phyloP scores from a whole-genome alignment of 1,140 invertebrate genomes.

The Drosophila serrata region DNA sequence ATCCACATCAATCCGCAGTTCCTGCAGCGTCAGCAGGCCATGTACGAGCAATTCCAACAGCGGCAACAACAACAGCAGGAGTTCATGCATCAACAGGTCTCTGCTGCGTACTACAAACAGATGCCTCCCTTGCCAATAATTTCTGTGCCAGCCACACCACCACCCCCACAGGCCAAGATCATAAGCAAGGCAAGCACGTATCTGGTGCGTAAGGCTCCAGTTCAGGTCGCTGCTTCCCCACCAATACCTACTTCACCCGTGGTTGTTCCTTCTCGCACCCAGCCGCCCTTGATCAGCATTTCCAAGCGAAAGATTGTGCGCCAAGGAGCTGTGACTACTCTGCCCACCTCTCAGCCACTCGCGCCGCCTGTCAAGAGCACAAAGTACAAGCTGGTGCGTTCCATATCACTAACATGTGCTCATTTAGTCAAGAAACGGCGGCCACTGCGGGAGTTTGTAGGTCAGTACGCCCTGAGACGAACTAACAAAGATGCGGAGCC shows the following conservation, averaged over 20 bases:
- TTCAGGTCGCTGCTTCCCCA: background rate
- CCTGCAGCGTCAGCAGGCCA: slow-evolving; percentile 55
- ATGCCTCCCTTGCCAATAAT: background rate
- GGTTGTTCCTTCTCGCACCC: background rate
- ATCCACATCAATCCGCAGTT: slow-evolving; percentile 75
- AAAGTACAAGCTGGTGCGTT: slow-evolving; percentile 74
- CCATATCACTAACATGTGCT: slow-evolving; percentile 53
- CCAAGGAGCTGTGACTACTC: slow-evolving; percentile 29
- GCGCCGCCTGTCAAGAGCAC: slow-evolving; percentile 43
- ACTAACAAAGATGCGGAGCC: slow-evolving; percentile 42
- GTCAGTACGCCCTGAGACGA: slow-evolving; percentile 68
- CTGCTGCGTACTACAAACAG: slow-evolving; percentile 4
- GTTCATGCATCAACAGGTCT: slow-evolving; percentile 33
- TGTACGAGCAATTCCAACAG: slow-evolving; percentile 38
- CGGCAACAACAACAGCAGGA: slow-evolving; percentile 11
- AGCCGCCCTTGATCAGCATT: slow-evolving; percentile 65
- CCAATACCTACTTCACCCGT: background rate
- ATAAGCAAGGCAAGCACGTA: slow-evolving; percentile 76
- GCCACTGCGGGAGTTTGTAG: slow-evolving; percentile 63
- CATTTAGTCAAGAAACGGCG: slow-evolving; percentile 59
- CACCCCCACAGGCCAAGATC: slow-evolving; percentile 66
- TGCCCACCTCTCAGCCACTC: background rate
- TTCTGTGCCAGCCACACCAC: slow-evolving; percentile 6
- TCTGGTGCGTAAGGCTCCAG: slow-evolving; percentile 60
- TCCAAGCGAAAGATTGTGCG: slow-evolving; percentile 70